Evolutionary conservation across 2,113 vertebrate genomes (phyloP).

Genomic region (Microtus montanus): DNA sequence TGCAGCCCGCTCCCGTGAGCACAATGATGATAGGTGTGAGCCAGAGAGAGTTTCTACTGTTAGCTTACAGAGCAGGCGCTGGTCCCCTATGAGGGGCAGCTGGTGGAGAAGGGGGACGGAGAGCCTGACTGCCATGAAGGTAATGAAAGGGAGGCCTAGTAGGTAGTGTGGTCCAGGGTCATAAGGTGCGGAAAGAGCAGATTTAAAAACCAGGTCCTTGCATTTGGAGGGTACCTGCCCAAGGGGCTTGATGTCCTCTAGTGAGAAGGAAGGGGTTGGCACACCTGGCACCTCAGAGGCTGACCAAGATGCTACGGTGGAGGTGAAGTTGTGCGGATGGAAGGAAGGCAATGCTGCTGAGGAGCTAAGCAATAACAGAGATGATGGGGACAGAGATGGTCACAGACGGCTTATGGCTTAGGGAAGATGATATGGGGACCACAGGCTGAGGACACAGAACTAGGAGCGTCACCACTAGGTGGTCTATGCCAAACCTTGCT

Average conservation of each 20-base stretch:
- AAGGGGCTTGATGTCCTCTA: neutral
- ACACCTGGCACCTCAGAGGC: neutral
- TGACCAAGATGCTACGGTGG: neutral
- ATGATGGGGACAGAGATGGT: neutral
- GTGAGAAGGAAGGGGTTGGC: neutral
- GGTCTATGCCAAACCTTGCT: neutral
- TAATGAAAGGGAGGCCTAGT: neutral
- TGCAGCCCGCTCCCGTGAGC: neutral
- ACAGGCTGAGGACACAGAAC: no score
- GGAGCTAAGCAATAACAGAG: no score
- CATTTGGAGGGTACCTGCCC: neutral
- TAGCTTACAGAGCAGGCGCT: neutral
- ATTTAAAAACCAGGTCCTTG: neutral
- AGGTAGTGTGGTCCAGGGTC: neutral
- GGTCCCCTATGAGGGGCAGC: neutral
- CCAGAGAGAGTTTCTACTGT: neutral
- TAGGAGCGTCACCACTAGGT: neutral
- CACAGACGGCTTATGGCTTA: neutral
- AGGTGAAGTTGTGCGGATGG: fast-evolving
- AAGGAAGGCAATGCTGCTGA: neutral
- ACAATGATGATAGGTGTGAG: neutral
- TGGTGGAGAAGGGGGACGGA: neutral
- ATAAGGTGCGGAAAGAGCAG: neutral
- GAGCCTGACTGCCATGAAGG: neutral
- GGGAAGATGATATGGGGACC: neutral